Percentiles rank a stretch among this genome's conserved stretches.
These are phyloP conservation scores for Cinclus mexicanus DNA, from an alignment of 2,113 vertebrate species.

Conservation along the genomic window DNA sequence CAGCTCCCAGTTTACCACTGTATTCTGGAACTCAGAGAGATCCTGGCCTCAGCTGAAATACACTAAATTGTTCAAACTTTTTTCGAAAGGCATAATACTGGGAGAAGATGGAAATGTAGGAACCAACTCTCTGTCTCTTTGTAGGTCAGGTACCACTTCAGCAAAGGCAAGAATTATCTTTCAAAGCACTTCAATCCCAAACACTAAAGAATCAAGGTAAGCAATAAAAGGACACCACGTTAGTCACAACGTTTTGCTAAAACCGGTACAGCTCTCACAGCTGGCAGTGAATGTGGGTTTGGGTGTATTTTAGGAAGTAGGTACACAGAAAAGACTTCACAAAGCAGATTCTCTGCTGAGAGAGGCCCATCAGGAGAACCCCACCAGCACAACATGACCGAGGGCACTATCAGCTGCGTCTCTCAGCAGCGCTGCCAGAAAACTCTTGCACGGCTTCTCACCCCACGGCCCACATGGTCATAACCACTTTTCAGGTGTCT, in stretches of 20 bases:
- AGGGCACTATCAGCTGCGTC: no score
- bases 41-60: neutral
- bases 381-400: neutral
- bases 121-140: neutral
- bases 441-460: neutral
- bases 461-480: no score
- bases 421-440: neutral
- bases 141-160: neutral
- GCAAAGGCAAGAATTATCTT: neutral
- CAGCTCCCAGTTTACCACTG: neutral
- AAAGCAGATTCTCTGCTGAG: neutral
- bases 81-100: neutral
- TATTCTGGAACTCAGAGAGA: neutral
- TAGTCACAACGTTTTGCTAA: neutral
- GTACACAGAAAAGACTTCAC: neutral
- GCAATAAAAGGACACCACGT: neutral
- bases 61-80: neutral
- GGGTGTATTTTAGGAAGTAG: neutral
- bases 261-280: neutral
- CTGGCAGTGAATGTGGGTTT: neutral
- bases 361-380: neutral
- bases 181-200: neutral
- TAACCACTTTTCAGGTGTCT: neutral
- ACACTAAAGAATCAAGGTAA: neutral
- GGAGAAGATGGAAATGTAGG: neutral